A percentile compares a stretch with the other conserved stretches of the same genome.
phyloP scores from a whole-genome alignment of 64 coral and sea anemone species.

The Orbicella faveolata region DNA sequence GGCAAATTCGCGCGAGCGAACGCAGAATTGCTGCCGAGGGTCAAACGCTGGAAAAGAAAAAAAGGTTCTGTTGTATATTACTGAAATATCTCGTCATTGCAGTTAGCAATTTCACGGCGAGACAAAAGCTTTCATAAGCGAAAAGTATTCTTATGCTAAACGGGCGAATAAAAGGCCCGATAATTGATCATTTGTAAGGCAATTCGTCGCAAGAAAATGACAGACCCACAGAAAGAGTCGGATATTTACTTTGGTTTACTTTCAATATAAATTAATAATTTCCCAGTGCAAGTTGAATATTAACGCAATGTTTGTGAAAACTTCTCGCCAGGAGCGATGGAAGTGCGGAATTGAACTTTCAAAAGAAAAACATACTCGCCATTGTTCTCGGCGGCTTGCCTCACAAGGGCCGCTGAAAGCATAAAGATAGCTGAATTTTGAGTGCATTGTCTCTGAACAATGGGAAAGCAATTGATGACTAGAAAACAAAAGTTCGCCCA shows the following conservation, averaged over 20 bases:
- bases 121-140: slow-evolving; percentile 85
- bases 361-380: slow-evolving; percentile 85
- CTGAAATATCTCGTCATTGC: slow-evolving; percentile 60
- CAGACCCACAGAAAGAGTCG: slow-evolving; percentile 77
- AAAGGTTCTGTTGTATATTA: slow-evolving; percentile 73
- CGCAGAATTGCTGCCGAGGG: slow-evolving; percentile 3
- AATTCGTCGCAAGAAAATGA: slow-evolving; percentile 89
- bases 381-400: slow-evolving; percentile 65
- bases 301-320: slow-evolving; percentile 83
- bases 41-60: neutral
- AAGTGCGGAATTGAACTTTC: slow-evolving; percentile 64
- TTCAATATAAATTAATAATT: slow-evolving; percentile 99
- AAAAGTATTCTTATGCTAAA: slow-evolving; percentile 97
- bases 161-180: slow-evolving; percentile 84
- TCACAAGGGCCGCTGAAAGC: slow-evolving; percentile 72
- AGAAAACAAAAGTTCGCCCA: slow-evolving; percentile 61
- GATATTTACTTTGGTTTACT: slow-evolving; percentile 94
- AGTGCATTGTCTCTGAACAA: slow-evolving; percentile 81
- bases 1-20: neutral
- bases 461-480: slow-evolving; percentile 73
- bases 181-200: slow-evolving; percentile 99
- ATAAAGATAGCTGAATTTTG: slow-evolving; percentile 81
- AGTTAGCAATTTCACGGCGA: slow-evolving; percentile 74
- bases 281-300: slow-evolving; percentile 81
- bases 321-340: slow-evolving; percentile 20